Evolutionary conservation across 2,888 invertebrate species (phyloP).

Genomic region (Rhingia rostrata): DNA sequence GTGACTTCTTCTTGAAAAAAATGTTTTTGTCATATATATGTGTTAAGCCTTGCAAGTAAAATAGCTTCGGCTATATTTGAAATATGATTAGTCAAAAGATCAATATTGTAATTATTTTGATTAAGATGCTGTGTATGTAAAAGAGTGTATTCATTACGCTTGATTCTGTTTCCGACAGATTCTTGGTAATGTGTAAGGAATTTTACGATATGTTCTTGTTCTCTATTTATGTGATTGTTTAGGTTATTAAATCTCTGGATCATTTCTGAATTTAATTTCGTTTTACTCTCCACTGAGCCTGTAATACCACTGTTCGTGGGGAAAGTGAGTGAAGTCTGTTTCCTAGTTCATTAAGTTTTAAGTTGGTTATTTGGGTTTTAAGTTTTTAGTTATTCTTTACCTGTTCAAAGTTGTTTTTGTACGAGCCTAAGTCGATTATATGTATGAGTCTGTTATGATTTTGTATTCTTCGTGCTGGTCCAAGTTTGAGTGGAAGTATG

Average conservation of each 20-base stretch:
- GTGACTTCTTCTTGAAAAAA: no score
- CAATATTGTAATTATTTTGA: slow-evolving; percentile 32
- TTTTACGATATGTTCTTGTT: slow-evolving; percentile 26
- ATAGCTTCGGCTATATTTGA: slow-evolving; percentile 34
- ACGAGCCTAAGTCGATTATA: slow-evolving; percentile 12
- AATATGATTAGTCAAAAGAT: slow-evolving; percentile 42
- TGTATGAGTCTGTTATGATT: slow-evolving; percentile 15
- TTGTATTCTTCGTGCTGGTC: background rate
- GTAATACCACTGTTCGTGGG: slow-evolving; percentile 6
- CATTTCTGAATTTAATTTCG: slow-evolving; percentile 30
- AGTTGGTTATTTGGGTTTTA: slow-evolving; percentile 16
- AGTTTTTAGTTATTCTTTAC: background rate
- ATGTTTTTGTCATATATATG: no score
- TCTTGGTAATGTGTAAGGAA: slow-evolving; percentile 12
- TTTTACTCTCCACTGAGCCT: background rate
- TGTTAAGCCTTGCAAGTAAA: slow-evolving; percentile 23
- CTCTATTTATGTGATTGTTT: slow-evolving; percentile 26
- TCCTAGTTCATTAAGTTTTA: slow-evolving; percentile 28
- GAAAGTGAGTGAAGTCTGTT: no score
- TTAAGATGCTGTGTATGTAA: slow-evolving; percentile 19
- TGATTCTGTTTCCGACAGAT: slow-evolving; percentile 1
- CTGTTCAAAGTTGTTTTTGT: background rate
- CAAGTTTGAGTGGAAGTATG: background rate
- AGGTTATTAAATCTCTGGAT: slow-evolving; percentile 41
- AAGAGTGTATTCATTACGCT: background rate